Percentiles rank a stretch among this genome's conserved stretches.
These are phyloP conservation scores for Pangasianodon gigas DNA, from an alignment of 2,113 vertebrate species.

Conservation along the genomic window DNA sequence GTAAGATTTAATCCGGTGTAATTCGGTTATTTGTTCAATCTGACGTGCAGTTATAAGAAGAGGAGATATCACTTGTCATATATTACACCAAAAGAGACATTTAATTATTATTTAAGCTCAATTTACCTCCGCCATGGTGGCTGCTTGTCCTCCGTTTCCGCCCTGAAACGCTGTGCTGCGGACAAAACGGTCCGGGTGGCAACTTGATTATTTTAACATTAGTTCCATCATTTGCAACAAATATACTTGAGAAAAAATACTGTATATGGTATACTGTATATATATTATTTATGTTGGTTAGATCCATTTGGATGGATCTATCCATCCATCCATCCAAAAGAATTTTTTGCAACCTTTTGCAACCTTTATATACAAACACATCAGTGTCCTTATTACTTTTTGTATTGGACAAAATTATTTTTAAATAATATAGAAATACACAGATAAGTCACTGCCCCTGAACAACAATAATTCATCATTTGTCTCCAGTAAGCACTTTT, in stretches of 20 bases:
- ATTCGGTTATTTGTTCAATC: no score
- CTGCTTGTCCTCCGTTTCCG: constrained; percentile 35
- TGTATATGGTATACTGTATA: no score
- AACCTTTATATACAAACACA: neutral
- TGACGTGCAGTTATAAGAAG: no score
- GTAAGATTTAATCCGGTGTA: neutral
- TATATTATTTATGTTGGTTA: no score
- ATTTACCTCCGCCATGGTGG: constrained; percentile 53
- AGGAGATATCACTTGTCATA: neutral
- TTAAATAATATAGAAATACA: neutral
- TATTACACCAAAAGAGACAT: neutral
- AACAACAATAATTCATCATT: neutral
- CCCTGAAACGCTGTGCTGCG: constrained; percentile 19
- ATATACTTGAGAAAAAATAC: no score
- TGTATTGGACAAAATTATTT: neutral
- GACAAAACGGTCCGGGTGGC: constrained; percentile 21
- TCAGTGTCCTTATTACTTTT: neutral
- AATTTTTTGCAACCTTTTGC: neutral
- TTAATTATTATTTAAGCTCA: neutral
- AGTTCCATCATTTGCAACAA: neutral
- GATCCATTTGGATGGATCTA: no score
- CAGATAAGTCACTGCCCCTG: no score
- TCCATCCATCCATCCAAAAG: neutral
- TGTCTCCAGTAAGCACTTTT: neutral
- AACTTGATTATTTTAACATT: neutral